These are phyloP conservation scores for Hoplostethus mediterraneus DNA, from an alignment of 2,797 vertebrate species.

Conservation along the genomic window DNA sequence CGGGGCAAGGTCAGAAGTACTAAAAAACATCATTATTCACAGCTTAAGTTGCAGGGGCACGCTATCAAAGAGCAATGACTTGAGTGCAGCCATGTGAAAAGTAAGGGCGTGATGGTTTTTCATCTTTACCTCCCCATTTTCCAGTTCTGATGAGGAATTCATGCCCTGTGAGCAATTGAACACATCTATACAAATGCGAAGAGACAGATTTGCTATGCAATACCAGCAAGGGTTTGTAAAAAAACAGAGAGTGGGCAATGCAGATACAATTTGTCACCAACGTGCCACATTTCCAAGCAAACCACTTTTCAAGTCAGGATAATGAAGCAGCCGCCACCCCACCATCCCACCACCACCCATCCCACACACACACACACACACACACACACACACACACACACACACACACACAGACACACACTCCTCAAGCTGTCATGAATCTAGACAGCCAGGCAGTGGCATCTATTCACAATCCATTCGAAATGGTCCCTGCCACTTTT, in stretches of 20 bases:
- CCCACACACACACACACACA: neutral
- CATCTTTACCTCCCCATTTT: constrained; percentile 46
- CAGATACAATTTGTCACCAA: constrained; percentile 65
- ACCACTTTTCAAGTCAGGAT: constrained; percentile 68
- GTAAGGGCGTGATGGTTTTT: constrained; percentile 59
- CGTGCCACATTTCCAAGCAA: constrained; percentile 59
- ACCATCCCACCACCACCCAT: neutral
- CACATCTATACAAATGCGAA: constrained; percentile 70
- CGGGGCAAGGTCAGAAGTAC: constrained; percentile 63
- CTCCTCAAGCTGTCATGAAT: constrained; percentile 70
- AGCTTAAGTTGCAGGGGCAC: constrained; percentile 58
- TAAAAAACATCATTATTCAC: constrained; percentile 69
- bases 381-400: neutral
- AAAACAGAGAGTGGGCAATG: constrained; percentile 54
- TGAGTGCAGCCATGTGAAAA: constrained; percentile 72
- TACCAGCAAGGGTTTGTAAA: constrained; percentile 70
- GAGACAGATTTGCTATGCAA: constrained; percentile 68
- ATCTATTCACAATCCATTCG: constrained; percentile 75
- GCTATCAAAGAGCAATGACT: constrained; percentile 68
- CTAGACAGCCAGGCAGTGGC: constrained; percentile 68
- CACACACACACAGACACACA: constrained; percentile 29
- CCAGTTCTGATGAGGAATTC: constrained; percentile 57
- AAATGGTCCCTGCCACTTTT: constrained; percentile 71
- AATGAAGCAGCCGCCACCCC: constrained; percentile 58
- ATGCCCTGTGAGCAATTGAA: constrained; percentile 64